phyloP scores from a whole-genome alignment of 2,797 vertebrate genomes.

The Epinephelus malabaricus region DNA sequence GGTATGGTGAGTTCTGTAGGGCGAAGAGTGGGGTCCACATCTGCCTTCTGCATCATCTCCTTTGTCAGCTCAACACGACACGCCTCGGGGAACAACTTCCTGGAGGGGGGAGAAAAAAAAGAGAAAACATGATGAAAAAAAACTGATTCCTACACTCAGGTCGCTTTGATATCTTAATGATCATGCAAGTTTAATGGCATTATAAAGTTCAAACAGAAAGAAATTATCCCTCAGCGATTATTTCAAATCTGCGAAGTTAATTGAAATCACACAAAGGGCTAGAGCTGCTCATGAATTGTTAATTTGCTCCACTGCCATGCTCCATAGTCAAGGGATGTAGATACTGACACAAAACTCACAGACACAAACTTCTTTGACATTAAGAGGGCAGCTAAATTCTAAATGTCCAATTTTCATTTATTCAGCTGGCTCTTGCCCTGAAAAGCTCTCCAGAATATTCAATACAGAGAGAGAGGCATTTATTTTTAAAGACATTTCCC shows the following conservation, averaged over 20 bases:
- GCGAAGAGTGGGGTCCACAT: constrained; percentile 92
- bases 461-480: constrained; percentile 1
- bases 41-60: constrained; percentile 87
- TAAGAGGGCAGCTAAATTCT: constrained; percentile 21
- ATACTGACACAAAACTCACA: constrained; percentile 14
- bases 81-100: constrained; percentile 93
- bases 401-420: constrained; percentile 22
- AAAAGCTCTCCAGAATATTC: constrained; percentile 32
- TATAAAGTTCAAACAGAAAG: constrained; percentile 62
- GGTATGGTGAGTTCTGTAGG: constrained; percentile 90
- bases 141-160: constrained; percentile 38
- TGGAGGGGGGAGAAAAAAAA: constrained; percentile 59
- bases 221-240: constrained; percentile 70
- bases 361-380: constrained; percentile 10
- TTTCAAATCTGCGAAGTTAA: constrained; percentile 75
- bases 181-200: constrained; percentile 72
- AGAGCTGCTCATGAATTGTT: constrained; percentile 70
- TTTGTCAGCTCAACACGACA: constrained; percentile 87
- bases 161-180: constrained; percentile 74
- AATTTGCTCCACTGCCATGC: constrained; percentile 39
- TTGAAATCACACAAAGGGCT: constrained; percentile 75
- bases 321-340: constrained; percentile 25
- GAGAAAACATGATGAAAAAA: constrained; percentile 1
- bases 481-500: constrained; percentile 23
- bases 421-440: constrained; percentile 10